phyloP scores from a whole-genome alignment of 1,140 invertebrate genomes.

The Heliconius hermathena region DNA sequence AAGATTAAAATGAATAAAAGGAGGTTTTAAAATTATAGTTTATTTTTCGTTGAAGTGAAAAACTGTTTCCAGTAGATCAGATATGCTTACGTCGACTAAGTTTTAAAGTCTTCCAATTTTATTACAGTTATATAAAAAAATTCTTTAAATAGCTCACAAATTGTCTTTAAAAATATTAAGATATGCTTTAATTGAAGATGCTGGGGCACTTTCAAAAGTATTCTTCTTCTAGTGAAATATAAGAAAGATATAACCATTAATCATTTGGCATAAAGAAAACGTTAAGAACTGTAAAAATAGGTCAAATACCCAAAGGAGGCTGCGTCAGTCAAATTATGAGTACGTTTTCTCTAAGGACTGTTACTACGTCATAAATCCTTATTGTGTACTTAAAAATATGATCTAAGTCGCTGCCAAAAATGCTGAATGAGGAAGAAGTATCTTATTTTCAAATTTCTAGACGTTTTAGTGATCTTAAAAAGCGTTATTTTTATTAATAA shows the following conservation, averaged over 20 bases:
- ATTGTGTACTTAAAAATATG: conserved; percentile 35
- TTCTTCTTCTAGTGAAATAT: not conserved
- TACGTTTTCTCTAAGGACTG: conserved; percentile 32
- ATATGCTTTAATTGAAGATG: not conserved
- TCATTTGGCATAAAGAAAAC: conserved; percentile 4
- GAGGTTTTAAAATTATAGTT: too few species aligned
- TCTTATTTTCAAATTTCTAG: conserved; percentile 17
- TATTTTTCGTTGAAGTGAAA: too few species aligned
- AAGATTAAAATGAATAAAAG: not conserved
- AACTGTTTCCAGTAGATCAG: too few species aligned
- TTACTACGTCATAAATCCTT: conserved; percentile 32
- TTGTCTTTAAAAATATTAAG: not conserved
- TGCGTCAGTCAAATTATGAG: conserved; percentile 31
- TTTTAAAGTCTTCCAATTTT: too few species aligned
- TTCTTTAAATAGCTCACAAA: too few species aligned
- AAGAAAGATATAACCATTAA: not conserved
- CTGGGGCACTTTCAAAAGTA: not conserved
- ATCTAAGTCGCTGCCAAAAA: conserved; percentile 19
- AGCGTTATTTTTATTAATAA: not conserved
- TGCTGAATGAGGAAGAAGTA: conserved; percentile 26
- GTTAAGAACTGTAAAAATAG: conserved; percentile 16
- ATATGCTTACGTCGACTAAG: too few species aligned
- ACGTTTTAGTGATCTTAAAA: not conserved
- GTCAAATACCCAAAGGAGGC: conserved; percentile 19
- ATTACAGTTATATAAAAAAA: too few species aligned